Percentiles rank a stretch among this genome's conserved stretches.
These are phyloP conservation scores for Cremastobaeus sp. DNA, from an alignment of 2,888 invertebrate genomes.

Conservation along the genomic window DNA sequence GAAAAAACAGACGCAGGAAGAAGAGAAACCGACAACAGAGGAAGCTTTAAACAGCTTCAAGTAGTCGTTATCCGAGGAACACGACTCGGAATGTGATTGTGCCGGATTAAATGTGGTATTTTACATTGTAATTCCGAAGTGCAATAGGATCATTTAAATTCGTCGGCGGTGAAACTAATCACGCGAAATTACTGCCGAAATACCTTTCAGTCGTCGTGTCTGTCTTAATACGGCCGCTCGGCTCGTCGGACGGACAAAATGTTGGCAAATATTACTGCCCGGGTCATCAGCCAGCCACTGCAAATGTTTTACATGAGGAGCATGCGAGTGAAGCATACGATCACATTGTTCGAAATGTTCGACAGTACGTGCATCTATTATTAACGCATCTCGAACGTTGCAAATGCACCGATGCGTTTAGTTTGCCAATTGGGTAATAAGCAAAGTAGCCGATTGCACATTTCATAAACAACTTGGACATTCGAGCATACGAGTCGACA, in stretches of 20 bases:
- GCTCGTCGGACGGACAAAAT: slow-evolving; percentile 3
- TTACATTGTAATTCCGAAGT: slow-evolving; percentile 25
- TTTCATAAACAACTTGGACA: slow-evolving; percentile 10
- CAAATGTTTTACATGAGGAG: slow-evolving; percentile 21
- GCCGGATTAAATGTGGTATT: slow-evolving; percentile 15
- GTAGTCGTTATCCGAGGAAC: slow-evolving; percentile 42
- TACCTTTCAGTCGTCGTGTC: too few relatives aligned
- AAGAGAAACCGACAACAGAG: background rate
- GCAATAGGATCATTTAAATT: slow-evolving; percentile 21
- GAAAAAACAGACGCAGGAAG: background rate
- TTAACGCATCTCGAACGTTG: slow-evolving; percentile 6
- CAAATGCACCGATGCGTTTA: slow-evolving; percentile 5
- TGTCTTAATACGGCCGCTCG: too few relatives aligned
- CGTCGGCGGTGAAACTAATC: slow-evolving; percentile 5
- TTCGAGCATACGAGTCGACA: slow-evolving; percentile 8
- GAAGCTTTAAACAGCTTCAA: slow-evolving; percentile 32
- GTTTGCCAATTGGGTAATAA: slow-evolving; percentile 30
- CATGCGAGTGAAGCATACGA: background rate
- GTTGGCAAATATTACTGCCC: background rate
- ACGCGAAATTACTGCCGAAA: too few relatives aligned
- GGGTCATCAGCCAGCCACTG: background rate
- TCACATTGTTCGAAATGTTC: slow-evolving; percentile 15
- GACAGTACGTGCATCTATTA: slow-evolving; percentile 17
- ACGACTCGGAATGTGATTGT: slow-evolving; percentile 17
- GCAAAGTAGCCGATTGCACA: background rate